Evolutionary conservation across 2,797 vertebrate genomes (phyloP).

Genomic region (Pseudopleuronectes americanus): DNA sequence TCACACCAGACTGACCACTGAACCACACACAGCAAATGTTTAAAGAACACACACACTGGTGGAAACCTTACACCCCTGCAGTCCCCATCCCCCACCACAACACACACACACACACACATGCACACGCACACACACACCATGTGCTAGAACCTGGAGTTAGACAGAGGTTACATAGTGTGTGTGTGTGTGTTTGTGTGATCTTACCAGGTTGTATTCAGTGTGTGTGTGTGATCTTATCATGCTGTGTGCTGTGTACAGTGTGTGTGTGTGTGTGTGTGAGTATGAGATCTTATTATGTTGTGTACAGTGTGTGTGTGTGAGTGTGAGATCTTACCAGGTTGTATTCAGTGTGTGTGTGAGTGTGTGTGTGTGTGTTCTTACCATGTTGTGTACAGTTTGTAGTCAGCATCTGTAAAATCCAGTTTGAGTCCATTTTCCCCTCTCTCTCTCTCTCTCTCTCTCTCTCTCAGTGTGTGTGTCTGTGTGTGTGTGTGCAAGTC

Average conservation of each 20-base stretch:
- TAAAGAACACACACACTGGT: conserved; percentile 25
- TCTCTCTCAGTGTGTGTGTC: neutral
- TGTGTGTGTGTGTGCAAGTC: neutral
- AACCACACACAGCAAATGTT: neutral
- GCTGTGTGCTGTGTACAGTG: conserved; percentile 47
- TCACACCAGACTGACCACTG: neutral
- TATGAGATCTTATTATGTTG: conserved; percentile 74
- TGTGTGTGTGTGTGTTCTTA: conserved; percentile 57
- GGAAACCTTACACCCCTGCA: conserved; percentile 40
- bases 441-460: neutral
- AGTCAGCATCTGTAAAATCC: conserved; percentile 38
- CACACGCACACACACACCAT: conserved; percentile 22
- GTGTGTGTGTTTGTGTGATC: neutral
- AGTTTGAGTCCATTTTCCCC: conserved; percentile 63
- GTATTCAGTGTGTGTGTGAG: neutral
- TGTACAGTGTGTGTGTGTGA: conserved; percentile 26
- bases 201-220: neutral
- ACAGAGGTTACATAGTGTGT: neutral
- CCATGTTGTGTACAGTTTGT: conserved; percentile 68
- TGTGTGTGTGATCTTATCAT: conserved; percentile 74
- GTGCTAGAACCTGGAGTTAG: neutral
- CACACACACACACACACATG: conserved; percentile 27
- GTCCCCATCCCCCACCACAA: conserved; percentile 36
- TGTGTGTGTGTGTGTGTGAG: conserved; percentile 12
- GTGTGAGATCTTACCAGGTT: neutral